phyloP scores from a whole-genome alignment of 2,797 vertebrate species.

The Buceros bicornis region DNA sequence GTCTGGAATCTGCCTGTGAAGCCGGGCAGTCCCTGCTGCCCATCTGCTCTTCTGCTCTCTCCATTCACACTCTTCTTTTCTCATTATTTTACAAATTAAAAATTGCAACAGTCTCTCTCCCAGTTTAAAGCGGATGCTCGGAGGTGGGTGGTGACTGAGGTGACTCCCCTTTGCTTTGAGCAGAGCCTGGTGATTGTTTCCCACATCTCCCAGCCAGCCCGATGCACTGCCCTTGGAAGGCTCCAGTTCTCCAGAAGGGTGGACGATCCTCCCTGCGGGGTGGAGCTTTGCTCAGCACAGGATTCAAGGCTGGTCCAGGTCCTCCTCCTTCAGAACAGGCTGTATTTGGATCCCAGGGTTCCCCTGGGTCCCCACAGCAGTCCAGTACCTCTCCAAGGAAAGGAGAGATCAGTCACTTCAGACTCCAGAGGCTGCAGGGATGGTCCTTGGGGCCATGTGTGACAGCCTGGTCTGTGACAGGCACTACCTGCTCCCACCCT shows the following conservation, averaged over 20 bases:
- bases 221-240: not conserved
- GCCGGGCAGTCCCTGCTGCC: constrained; percentile 34
- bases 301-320: constrained; percentile 43
- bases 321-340: not conserved
- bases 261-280: constrained; percentile 46
- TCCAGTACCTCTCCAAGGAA: not conserved
- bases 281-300: not conserved
- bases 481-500: not conserved
- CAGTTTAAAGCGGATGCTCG: accelerated
- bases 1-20: constrained; percentile 41
- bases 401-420: not conserved
- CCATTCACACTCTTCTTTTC: not conserved
- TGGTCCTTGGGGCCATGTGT: not conserved
- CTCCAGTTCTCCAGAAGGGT: accelerated
- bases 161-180: not conserved
- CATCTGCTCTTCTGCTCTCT: not conserved
- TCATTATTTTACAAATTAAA: not conserved
- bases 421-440: not conserved
- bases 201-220: not conserved
- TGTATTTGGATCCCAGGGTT: not conserved
- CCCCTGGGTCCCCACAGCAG: not conserved
- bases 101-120: not conserved
- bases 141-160: not conserved
- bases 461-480: accelerated
- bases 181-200: not conserved